phyloP scores from a whole-genome alignment of 1,140 invertebrate species.

The Cepaea nemoralis region DNA sequence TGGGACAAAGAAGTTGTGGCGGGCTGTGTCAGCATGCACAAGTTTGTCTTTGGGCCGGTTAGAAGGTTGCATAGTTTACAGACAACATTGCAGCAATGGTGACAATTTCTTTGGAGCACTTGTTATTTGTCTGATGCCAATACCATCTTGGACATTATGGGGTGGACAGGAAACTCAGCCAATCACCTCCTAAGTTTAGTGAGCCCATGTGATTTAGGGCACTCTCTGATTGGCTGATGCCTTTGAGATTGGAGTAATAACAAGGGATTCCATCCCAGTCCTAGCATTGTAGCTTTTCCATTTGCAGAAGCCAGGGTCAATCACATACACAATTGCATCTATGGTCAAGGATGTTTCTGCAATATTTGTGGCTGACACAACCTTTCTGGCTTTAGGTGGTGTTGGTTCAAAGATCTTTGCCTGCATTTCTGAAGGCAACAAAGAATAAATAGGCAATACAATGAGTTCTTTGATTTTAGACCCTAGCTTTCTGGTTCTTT shows the following conservation, averaged over 20 bases:
- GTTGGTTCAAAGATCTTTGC: conserved; percentile 98
- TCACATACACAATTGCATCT: conserved; percentile 99
- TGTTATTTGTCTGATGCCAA: conserved; percentile 94
- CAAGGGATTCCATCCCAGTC: conserved; percentile 97
- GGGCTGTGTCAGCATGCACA: conserved; percentile 95
- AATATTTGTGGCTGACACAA: conserved; percentile 90
- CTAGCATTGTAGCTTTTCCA: conserved; percentile 99
- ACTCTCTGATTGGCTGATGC: conserved; percentile 78
- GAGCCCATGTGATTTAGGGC: conserved; percentile 95
- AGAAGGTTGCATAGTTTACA: conserved; percentile 97
- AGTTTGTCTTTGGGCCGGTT: conserved; percentile 98
- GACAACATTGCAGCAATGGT: conserved; percentile 98
- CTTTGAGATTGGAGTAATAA: conserved; percentile 98
- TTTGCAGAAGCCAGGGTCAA: conserved; percentile 99
- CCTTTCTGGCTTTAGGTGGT: conserved; percentile 90
- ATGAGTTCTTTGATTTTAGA: conserved; percentile 93
- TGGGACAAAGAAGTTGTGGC: conserved; percentile 93
- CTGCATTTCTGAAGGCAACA: conserved; percentile 98
- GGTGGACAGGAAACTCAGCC: conserved; percentile 99
- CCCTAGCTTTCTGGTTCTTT: conserved; percentile 89
- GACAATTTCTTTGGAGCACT: conserved; percentile 96
- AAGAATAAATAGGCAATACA: conserved; percentile 97
- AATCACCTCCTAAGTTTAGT: conserved; percentile 96
- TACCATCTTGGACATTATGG: conserved; percentile 99
- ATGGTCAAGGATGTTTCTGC: conserved; percentile 99